Evolutionary conservation across 2,888 invertebrate genomes (phyloP), one percentile per base, ranked within the genome.

Genomic region (Iphiclides podalirius): DNA sequence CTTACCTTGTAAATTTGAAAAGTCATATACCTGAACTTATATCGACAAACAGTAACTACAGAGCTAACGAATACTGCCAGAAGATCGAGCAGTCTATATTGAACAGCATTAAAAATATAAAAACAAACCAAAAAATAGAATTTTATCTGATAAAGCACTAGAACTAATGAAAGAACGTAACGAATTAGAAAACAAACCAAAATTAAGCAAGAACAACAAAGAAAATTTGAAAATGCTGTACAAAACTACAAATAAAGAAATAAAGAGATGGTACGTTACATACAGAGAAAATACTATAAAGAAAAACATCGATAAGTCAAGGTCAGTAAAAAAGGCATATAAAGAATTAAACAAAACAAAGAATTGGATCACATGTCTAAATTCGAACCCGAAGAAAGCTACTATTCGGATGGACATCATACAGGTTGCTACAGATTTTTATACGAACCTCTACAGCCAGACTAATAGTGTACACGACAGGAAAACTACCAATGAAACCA

Each of bases 231-330:
- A 56, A 52, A 41, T 1, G 2, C 38, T 57, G 0, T 52, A 52
- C 8, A 57, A 55, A 54, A 14, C 11, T 26, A 54, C 55, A 3
- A 57, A 54, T 11, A 59, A 54, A 47, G 53, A 54, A 52, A 51
- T 58, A 42, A 55, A 15, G 38, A 46, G 38, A 26, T 52, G 52
- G 14, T 53, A 54, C 9, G 38, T 35, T 38, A 52, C 26, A 1
- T 43, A 57, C 40, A 53, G 49, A 53, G 42, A 11, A 36, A 47
- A 26, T 2, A 57, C 42, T 12, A 41, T 52, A 52, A 36, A 53
- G 33, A 52, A 16, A 43, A 26, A 52, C 12, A 13, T 57, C 1
- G 41, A 55, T 14, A 50, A 52, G 1, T 49, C 47, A n/a, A 53
- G 53, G 34, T 52, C 53, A 1, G 35, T 31, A 1, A 57, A 53